A percentile compares a stretch with the other conserved stretches of the same genome.
Evolutionary conservation across 2,888 invertebrate species (phyloP).

Genomic region (Pycnomerus fuliginosus): DNA sequence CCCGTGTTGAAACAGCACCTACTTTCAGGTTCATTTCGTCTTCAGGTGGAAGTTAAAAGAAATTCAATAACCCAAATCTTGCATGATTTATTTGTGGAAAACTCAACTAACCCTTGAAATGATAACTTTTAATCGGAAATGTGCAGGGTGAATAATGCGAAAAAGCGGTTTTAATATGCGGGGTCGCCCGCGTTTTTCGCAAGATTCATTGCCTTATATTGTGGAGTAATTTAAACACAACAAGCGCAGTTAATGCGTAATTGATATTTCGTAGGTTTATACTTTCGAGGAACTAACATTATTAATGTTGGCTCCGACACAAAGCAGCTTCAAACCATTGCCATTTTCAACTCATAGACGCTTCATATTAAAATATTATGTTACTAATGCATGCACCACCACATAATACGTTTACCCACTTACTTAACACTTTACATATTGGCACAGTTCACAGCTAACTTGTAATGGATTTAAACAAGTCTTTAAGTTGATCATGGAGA

Average conservation of each 20-base stretch:
- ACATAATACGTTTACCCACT: conserved; percentile 13
- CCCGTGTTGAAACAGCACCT: conserved; percentile 16
- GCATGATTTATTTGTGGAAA: conserved; percentile 2
- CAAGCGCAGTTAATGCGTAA: conserved; percentile 6
- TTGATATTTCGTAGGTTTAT: conserved; percentile 10
- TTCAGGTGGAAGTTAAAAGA: conserved; percentile 3
- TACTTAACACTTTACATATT: conserved; percentile 18
- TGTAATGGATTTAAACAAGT: conserved; percentile 12
- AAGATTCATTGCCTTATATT: background rate
- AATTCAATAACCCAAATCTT: conserved; percentile 6
- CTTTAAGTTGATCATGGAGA: no score
- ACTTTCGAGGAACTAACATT: conserved; percentile 6
- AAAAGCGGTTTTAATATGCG: no score
- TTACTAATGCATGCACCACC: conserved; percentile 18
- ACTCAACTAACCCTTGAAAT: no score
- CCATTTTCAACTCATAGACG: conserved; percentile 6
- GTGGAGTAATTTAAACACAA: conserved; percentile 6
- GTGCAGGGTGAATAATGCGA: no score
- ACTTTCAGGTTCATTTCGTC: conserved; percentile 3
- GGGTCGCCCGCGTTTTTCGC: no score
- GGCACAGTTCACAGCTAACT: conserved; percentile 9
- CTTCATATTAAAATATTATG: conserved; percentile 19
- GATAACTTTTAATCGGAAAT: no score
- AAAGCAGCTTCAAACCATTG: conserved; percentile 11
- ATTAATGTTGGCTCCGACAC: conserved; percentile 12